A percentile compares a stretch with the other conserved stretches of the same genome.
These are phyloP conservation scores for Kryptopterus vitreolus DNA, from an alignment of 2,797 vertebrate genomes.

Conservation along the genomic window DNA sequence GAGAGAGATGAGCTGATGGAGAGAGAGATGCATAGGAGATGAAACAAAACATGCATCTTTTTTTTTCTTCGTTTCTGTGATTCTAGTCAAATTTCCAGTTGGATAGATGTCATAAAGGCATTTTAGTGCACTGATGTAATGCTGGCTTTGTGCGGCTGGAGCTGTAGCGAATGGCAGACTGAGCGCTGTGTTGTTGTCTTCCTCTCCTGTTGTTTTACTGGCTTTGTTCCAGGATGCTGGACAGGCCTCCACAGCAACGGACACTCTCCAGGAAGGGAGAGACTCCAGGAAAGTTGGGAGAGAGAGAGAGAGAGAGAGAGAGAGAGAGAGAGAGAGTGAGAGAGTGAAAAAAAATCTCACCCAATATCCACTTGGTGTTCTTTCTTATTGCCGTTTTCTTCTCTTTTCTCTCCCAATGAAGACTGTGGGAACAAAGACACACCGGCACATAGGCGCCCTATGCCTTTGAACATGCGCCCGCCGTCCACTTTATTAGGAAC, in stretches of 20 bases:
- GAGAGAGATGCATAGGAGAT: conserved; percentile 10
- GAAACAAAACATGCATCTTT: conserved; percentile 26
- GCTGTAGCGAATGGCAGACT: conserved; percentile 79
- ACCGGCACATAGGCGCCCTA: conserved; percentile 28
- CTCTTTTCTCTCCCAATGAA: conserved; percentile 37
- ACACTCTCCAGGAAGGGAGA: conserved; percentile 51
- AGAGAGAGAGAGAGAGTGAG: too few relatives aligned
- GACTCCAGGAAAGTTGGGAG: conserved; percentile 43
- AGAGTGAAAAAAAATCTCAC: conserved; percentile 62
- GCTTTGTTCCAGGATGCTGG: conserved; percentile 82
- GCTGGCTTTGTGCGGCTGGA: conserved; percentile 85
- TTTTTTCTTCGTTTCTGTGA: conserved; percentile 25
- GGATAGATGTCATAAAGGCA: conserved; percentile 64
- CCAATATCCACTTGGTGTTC: conserved; percentile 73
- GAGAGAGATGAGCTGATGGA: conserved; percentile 26
- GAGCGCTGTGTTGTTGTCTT: conserved; percentile 82
- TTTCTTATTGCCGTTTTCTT: conserved; percentile 62
- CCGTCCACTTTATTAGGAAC: conserved; percentile 11
- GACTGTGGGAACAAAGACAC: conserved; percentile 3
- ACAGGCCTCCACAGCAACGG: conserved; percentile 79
- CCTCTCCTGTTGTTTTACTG: conserved; percentile 79
- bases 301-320: too few relatives aligned
- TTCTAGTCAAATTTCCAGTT: conserved; percentile 42
- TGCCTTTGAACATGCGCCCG: not conserved
- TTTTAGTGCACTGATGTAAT: conserved; percentile 87